phyloP scores from a whole-genome alignment of 2,888 invertebrate genomes.

The Tipula lateralis region DNA sequence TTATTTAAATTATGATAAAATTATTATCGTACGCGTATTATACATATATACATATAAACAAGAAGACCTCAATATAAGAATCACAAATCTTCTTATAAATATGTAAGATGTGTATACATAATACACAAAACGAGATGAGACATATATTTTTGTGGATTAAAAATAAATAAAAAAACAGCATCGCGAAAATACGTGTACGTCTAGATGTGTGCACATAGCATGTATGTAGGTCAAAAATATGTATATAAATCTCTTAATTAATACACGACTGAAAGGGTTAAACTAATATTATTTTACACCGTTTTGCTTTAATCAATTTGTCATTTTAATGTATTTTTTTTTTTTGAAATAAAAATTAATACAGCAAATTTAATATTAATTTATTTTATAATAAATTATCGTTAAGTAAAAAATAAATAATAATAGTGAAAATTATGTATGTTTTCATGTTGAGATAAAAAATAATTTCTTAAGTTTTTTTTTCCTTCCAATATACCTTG shows the following conservation, averaged over 20 bases:
- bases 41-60: not conserved
- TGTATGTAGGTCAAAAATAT: not conserved
- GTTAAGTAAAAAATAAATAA: not conserved
- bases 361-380: conserved; percentile 11
- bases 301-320: not conserved
- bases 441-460: conserved; percentile 11
- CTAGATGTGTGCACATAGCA: not conserved
- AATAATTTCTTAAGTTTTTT: not conserved
- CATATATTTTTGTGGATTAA: conserved; percentile 15
- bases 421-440: conserved; percentile 1
- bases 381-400: conserved; percentile 19
- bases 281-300: not conserved
- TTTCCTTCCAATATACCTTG: not conserved
- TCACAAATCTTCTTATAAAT: not conserved
- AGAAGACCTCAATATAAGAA: conserved; percentile 2
- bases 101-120: not conserved
- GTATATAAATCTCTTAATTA: not conserved
- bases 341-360: not conserved
- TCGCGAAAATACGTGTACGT: not conserved
- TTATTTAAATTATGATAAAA: conserved; percentile 14
- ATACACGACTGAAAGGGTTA: not conserved
- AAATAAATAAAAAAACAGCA: not conserved
- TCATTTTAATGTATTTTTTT: not conserved
- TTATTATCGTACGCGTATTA: not conserved
- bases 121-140: not conserved